These are phyloP conservation scores for Papilio gigon DNA, from an alignment of 2,888 invertebrate species.

Conservation along the genomic window DNA sequence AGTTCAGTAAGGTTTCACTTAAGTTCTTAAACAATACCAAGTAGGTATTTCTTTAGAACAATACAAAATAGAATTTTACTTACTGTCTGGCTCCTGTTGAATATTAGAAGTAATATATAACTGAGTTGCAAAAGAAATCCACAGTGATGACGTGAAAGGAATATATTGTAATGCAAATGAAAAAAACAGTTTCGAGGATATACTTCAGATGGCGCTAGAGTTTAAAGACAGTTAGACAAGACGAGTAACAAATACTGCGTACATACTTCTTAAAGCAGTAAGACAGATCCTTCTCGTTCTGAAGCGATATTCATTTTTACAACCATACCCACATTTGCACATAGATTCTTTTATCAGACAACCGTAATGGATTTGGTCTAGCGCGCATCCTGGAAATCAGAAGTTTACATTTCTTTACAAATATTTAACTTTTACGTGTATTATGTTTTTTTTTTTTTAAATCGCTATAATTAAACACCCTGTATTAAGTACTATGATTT, in stretches of 20 bases:
- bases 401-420: neutral
- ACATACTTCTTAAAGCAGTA: slow-evolving; percentile 15
- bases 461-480: neutral
- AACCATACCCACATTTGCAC: slow-evolving; percentile 2
- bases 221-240: neutral
- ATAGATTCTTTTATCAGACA: neutral
- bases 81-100: neutral
- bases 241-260: neutral
- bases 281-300: slow-evolving; percentile 18
- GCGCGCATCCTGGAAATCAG: slow-evolving; percentile 3
- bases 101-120: neutral
- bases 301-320: slow-evolving; percentile 1
- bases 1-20: neutral
- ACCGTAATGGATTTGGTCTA: slow-evolving; percentile 6
- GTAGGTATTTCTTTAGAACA: neutral
- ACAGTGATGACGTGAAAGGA: neutral
- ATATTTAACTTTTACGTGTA: neutral
- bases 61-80: neutral
- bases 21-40: neutral
- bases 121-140: neutral
- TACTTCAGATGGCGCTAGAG: neutral
- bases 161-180: neutral
- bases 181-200: neutral
- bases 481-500: slow-evolving; percentile 18
- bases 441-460: neutral